These are phyloP conservation scores for Mechanitis messenoides DNA, from an alignment of 2,888 invertebrate genomes.

Conservation along the genomic window DNA sequence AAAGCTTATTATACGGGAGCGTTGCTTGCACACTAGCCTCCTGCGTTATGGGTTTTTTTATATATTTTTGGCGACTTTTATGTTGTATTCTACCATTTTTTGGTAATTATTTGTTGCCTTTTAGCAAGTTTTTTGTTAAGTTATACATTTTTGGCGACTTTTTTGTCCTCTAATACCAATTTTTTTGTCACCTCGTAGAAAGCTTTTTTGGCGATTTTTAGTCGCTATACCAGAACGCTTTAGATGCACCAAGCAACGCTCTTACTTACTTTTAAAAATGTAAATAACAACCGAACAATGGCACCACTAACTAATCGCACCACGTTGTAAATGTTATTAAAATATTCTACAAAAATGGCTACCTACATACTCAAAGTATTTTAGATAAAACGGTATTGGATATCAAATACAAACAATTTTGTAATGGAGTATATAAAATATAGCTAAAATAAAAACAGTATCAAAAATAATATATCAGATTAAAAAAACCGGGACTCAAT, in stretches of 20 bases:
- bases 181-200: neutral
- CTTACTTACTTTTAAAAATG: constrained; percentile 56
- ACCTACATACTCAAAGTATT: constrained; percentile 25
- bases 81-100: no score
- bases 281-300: constrained; percentile 72
- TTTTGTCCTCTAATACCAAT: no score
- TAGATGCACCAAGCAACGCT: constrained; percentile 31
- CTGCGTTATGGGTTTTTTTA: neutral
- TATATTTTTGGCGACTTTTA: no score
- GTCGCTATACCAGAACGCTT: neutral
- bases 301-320: constrained; percentile 69
- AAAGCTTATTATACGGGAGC: constrained; percentile 22
- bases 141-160: no score
- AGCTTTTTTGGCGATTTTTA: neutral
- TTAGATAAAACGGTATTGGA: constrained; percentile 18
- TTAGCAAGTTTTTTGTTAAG: no score
- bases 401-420: constrained; percentile 27
- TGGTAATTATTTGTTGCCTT: neutral
- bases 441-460: constrained; percentile 28
- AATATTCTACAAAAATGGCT: constrained; percentile 29
- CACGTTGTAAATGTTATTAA: constrained; percentile 37
- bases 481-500: constrained; percentile 24
- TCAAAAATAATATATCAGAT: constrained; percentile 30
- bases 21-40: constrained; percentile 14
- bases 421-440: constrained; percentile 27